Evolutionary conservation across 2,888 invertebrate genomes (phyloP), one percentile per base, ranked within the genome.

Genomic region (Melikaiella ostensackeni): DNA sequence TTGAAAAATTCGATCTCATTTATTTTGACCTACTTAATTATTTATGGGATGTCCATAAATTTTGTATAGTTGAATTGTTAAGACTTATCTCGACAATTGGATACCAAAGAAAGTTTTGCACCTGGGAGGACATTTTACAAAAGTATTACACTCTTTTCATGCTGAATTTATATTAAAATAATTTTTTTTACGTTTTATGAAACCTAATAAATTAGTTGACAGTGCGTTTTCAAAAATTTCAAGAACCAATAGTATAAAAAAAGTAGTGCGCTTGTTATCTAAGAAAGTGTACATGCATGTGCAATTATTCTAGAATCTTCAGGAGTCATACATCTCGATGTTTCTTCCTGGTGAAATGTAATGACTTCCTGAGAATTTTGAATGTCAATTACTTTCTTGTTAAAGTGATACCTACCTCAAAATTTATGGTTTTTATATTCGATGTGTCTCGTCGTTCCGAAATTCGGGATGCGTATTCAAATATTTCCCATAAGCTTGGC

Each of bases 221-320:
- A 42, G 42, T 42, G 1, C 42, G 11, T 42, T 16, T 16, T 42
- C 5, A 42, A 42, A 16, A 42, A 42, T 38, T 2, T 2, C 38
- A 50, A 50, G n/a, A 50, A 50, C 50, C 4, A 50, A 50, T 7
- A 2, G 7, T 6, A 50, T 5, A 0, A n/a, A 50, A 50, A 50
- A n/a, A 1, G 21, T 9, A 21, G 21, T 6, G 42, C 16, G 6
- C 6, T 5, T 42, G 42, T 21, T 55, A 7, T 6, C 11, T 21
- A 55, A 50, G 6, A 50, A 50, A 50, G 50, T n/a, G n/a, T 50
- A 21, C 9, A 21, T 55, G n/a, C 21, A 21, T 55, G 55, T 9
- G 50, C 50, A 55, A 9, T 24, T 27, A 66, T 35, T 66, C 64
- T 46, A 66, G 66, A 66, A 66, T 66, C 66, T 66, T 66, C 66